Percentiles rank a stretch among this genome's conserved stretches.
phyloP scores from a whole-genome alignment of 2,888 invertebrate species.

The Caenorhabditis wallacei region DNA sequence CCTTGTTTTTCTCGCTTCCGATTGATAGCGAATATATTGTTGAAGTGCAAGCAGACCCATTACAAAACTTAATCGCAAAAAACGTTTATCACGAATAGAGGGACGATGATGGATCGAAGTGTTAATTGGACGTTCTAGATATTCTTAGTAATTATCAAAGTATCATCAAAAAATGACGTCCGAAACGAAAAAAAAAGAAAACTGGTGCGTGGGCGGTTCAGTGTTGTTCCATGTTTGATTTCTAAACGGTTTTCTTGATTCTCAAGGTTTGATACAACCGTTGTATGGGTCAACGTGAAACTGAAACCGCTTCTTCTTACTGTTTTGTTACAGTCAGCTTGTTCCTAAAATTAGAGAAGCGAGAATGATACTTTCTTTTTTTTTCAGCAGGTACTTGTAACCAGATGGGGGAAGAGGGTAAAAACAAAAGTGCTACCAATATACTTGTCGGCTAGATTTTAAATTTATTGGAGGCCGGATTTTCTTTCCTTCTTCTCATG shows the following conservation, averaged over 20 bases:
- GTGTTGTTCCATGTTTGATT: constrained; percentile 25
- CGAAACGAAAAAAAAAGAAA: constrained; percentile 1
- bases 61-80: constrained; percentile 11
- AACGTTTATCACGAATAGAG: neutral
- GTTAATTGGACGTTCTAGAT: neutral
- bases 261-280: constrained; percentile 17
- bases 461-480: constrained; percentile 31
- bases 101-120: constrained; percentile 24
- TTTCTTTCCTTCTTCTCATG: constrained; percentile 29
- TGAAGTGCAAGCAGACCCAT: constrained; percentile 48
- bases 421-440: constrained; percentile 28
- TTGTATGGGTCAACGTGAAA: neutral
- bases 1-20: constrained; percentile 38
- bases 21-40: constrained; percentile 42
- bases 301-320: neutral
- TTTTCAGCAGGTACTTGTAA: constrained; percentile 11
- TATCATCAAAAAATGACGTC: constrained; percentile 1
- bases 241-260: constrained; percentile 28
- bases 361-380: neutral
- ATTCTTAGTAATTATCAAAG: constrained; percentile 2
- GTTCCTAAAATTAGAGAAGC: neutral
- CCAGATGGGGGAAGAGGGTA: neutral
- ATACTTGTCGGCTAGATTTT: constrained; percentile 3
- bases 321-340: constrained; percentile 10
- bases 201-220: constrained; percentile 25